Base-by-base conservation (phyloP, 2,888 invertebrate genomes). In the Rhamnusium bicolor region DNA sequence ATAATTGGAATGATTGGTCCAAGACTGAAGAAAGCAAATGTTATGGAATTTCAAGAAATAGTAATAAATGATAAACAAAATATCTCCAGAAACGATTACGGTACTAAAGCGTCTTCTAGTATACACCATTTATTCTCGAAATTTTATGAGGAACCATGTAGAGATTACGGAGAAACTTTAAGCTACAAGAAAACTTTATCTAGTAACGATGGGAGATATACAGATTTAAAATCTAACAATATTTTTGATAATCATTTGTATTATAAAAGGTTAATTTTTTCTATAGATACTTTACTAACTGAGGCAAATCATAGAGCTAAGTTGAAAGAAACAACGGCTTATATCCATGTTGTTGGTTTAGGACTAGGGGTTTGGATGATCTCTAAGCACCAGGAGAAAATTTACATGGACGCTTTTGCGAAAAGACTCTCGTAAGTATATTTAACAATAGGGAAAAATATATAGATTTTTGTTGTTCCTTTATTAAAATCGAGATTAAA, bases 341-440 rank as follows among this genome's bases (percentile, higher is more conserved):
- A 90, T 79, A 79, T 94, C 0, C 93, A 93, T 84, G 89, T 94
- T 6, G 91, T 93, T 32, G 94, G 93, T 10, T 90, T 92, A 53
- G 92, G 92, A 58, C 84, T 92, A 14, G 94, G 93, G 0, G 92
- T 93, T 0, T 94, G 94, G 93, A 90, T 86, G 82, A 88, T 91
- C 46, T 90, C 92, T 0, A 81, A 85, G 0, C 92, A 93, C 73
- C 94, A 94, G 82, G 89, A 90, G 12, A 89, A 91, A 78, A 90
- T 93, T 47, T 94, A 92, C 80, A 84, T 93, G 2, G 89, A 93
- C 53, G 90, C 92, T 0, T 93, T 93, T 78, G 87, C 91, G n/a
- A 90, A 92, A 68, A 89, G 93, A 8, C 85, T 93, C 29, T 89
- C 89, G 7, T 90, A 89, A 74, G 80, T 74, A 58, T 16, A 58